A percentile compares a stretch with the other conserved stretches of the same genome.
phyloP scores from a whole-genome alignment of 2,797 vertebrate species.

The Pelochelys cantorii region DNA sequence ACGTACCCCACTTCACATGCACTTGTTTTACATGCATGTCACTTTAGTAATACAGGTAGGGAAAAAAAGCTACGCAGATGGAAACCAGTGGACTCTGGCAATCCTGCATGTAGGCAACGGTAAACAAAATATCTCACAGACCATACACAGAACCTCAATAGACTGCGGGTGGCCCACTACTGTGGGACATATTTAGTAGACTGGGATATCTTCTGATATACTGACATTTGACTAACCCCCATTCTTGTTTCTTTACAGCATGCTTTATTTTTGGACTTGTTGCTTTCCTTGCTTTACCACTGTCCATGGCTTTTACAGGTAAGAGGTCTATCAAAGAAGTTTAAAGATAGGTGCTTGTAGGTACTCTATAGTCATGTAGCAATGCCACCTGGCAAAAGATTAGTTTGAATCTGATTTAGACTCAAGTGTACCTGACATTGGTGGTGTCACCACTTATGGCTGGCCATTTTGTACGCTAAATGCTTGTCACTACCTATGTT shows the following conservation, averaged over 20 bases:
- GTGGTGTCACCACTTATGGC: neutral
- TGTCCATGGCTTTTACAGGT: slow-evolving; percentile 80
- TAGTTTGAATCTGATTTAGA: neutral
- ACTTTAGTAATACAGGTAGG: too few relatives aligned
- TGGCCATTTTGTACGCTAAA: neutral
- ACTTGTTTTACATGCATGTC: too few relatives aligned
- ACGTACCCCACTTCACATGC: too few relatives aligned
- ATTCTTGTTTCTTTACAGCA: slow-evolving; percentile 62
- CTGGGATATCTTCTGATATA: neutral
- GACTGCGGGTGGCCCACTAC: neutral
- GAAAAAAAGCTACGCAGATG: too few relatives aligned
- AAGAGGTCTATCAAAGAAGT: slow-evolving; percentile 39
- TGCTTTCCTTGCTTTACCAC: slow-evolving; percentile 69
- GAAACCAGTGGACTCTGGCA: too few relatives aligned
- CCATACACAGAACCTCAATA: too few relatives aligned
- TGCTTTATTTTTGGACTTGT: slow-evolving; percentile 76
- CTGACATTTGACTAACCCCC: neutral
- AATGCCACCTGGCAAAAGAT: neutral
- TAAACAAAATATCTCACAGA: too few relatives aligned
- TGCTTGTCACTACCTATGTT: neutral
- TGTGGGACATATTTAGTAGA: neutral
- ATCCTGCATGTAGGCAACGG: too few relatives aligned
- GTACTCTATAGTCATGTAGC: neutral
- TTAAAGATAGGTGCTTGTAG: neutral
- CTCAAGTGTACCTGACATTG: neutral